Evolutionary conservation across 1,140 invertebrate species (phyloP).

Genomic region (Zaprionus davidi): DNA sequence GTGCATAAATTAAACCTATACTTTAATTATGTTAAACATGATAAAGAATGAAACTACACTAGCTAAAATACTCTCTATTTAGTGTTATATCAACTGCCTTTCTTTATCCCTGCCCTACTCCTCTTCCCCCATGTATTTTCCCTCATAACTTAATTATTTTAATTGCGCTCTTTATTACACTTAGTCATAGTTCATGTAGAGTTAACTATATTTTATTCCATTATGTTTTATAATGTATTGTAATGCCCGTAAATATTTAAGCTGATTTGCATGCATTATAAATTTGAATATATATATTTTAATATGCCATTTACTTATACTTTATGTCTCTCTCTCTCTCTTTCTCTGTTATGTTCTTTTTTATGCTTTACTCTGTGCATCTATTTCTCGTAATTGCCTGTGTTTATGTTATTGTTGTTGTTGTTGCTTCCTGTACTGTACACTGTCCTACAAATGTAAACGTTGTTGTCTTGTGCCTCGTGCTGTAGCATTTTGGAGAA

Average conservation of each 20-base stretch:
- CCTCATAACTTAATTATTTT: neutral
- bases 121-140: neutral
- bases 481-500: constrained; percentile 90
- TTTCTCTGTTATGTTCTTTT: constrained; percentile 28
- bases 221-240: neutral
- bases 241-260: neutral
- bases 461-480: constrained; percentile 31
- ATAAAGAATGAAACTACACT: neutral
- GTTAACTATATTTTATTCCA: neutral
- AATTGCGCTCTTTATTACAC: constrained; percentile 1
- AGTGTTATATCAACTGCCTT: neutral
- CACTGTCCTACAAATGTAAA: constrained; percentile 51
- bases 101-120: neutral
- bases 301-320: constrained; percentile 24
- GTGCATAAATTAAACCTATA: neutral
- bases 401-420: constrained; percentile 13
- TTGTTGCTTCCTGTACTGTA: constrained; percentile 44
- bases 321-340: constrained; percentile 35
- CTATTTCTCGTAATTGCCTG: constrained; percentile 62
- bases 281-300: constrained; percentile 28
- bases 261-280: constrained; percentile 18
- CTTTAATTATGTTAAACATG: neutral
- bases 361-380: constrained; percentile 50
- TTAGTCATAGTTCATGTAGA: neutral
- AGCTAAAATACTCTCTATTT: neutral